Evolutionary conservation across 2,888 invertebrate genomes (phyloP), one percentile per base, ranked within the genome.

Genomic region (Dolomedes plantarius): DNA sequence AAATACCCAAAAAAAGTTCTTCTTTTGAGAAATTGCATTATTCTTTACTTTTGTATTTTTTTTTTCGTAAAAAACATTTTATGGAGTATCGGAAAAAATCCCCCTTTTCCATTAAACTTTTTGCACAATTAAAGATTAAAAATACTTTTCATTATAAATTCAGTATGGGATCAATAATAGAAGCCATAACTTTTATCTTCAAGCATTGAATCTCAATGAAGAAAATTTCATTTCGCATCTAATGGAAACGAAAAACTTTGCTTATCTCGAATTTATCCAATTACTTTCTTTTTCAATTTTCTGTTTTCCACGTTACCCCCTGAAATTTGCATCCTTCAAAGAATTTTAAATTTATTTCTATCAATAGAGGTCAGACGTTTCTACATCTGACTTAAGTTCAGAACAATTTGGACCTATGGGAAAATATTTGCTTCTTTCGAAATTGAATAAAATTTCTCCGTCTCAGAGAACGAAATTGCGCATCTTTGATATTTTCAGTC

Each of bases 341-440:
- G 46, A 46, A 46, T 16, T 46, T 46, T 46, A 46, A 46, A 46
- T 46, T 46, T 46, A 46, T 46, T 46, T 46, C 46, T 16, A 46
- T 16, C 46, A 46, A 46, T 46, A 16, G 16, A 46, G 46, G 16
- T 46, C 46, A 16, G 13, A 16, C 16, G 46, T 46, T 16, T 16
- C 46, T 13, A 16, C 46, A 46, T 16, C 46, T 16, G 46, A 2
- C 46, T 46, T 46, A 46, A 7, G 46, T 46, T 16, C 46, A 16
- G 13, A 46, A 16, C 46, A 46, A 46, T 46, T 46, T 46, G 46
- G 16, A 46, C 46, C 13, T 46, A 46, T 46, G 46, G 46, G 16
- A 16, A 46, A 46, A 46, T 16, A 16, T 16, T 46, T 46, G 9
- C 13, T 46, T 46, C 16, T 46, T 2, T 2, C 5, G 13, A 46